A percentile compares a stretch with the other conserved stretches of the same genome.
phyloP scores from a whole-genome alignment of 2,888 invertebrate genomes.

The Macrostomum cliftonense region DNA sequence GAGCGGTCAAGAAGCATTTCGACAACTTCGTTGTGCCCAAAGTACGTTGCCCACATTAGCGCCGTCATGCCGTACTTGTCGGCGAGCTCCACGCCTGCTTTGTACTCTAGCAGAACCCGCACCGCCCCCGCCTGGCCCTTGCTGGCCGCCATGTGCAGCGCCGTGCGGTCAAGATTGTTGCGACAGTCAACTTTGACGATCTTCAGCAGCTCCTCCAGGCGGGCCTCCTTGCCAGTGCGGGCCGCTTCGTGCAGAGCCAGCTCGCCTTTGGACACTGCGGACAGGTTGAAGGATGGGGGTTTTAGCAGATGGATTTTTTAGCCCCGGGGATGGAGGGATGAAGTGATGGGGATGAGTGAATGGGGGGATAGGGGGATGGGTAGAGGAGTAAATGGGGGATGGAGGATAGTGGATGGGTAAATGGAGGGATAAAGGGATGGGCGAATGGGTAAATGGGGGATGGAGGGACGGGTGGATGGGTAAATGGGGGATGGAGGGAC shows the following conservation, averaged over 20 bases:
- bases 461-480: no score
- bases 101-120: constrained; percentile 15
- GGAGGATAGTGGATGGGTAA: no score
- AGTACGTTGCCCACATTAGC: constrained; percentile 17
- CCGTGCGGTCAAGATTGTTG: constrained; percentile 19
- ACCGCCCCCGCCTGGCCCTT: constrained; percentile 18
- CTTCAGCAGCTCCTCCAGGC: constrained; percentile 15
- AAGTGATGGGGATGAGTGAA: no score
- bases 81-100: constrained; percentile 17
- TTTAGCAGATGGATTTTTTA: no score
- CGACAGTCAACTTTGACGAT: constrained; percentile 18
- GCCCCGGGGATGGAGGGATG: no score
- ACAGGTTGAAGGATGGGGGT: no score
- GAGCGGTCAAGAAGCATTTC: constrained; percentile 18
- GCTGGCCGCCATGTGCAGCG: constrained; percentile 20
- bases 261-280: constrained; percentile 14
- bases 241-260: constrained; percentile 19
- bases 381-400: no score
- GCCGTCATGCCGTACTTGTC: constrained; percentile 22
- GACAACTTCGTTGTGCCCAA: constrained; percentile 19
- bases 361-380: no score
- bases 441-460: no score
- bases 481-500: no score
- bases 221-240: constrained; percentile 16
- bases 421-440: no score